Base-by-base conservation (phyloP, 1,140 invertebrate species). In the Apis dorsata region DNA sequence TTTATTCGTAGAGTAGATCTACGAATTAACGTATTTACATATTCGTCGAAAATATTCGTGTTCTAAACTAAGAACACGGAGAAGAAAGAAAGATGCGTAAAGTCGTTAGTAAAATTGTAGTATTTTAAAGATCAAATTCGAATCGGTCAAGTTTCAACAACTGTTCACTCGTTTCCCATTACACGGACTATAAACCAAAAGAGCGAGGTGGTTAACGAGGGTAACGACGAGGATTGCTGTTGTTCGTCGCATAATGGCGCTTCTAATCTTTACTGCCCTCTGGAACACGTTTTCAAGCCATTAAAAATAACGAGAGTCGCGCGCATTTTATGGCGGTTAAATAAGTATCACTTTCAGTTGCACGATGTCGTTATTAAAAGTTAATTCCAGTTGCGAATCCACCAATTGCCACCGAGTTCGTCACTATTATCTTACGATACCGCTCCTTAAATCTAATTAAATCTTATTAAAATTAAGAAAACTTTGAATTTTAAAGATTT, bases 211-310 rank as follows among this genome's bases (percentile, higher is more conserved):
- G 4, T 34, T 65, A 80, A 72, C 51, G 13, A 55, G 51, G 49
- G 49, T 51, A 53, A 19, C 49, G 15, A n/a, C 57, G 17, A 53
- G 51, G 49, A 72, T 62, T 53, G 60, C 28, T 80, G 51, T 65
- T 21, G 17, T n/a, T 53, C 51, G 51, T 65, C 60, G 5, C n/a
- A 49, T 74, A 74, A 80, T 49, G 57, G 17, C 34, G 19, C 7
- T 28, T 17, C 28, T 80, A 80, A 80, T 80, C 70, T 74, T 80
- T 80, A 80, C 24, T 55, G 60, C 21, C 21, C 19, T 28, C 11
- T 9, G 59, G 0, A 74, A 74, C 70, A 74, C 60, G 70, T 17
- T 44, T 55, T 28, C 24, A 9, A 12, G 28, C 24, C 79, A 24
- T 57, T 74, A 55, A 73, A 49, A 44, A 44, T 44, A 44, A 65